phyloP scores from a whole-genome alignment of 2,113 vertebrate genomes.

The Propithecus coquereli region DNA sequence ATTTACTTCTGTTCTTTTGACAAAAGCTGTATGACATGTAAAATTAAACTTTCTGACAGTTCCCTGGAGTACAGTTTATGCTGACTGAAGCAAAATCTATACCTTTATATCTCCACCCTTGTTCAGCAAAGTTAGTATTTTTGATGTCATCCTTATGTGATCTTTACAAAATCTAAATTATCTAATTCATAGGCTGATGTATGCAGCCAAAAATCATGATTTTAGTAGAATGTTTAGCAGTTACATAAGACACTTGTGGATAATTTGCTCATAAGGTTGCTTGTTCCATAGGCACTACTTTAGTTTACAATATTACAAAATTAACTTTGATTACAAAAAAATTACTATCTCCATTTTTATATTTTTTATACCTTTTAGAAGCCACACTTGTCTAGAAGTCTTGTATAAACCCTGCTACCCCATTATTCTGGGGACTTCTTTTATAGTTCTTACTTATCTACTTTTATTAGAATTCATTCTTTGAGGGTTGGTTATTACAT shows the following conservation, averaged over 20 bases:
- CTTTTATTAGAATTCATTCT: slow-evolving; percentile 28
- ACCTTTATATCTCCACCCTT: neutral
- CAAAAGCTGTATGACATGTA: neutral
- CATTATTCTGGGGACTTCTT: neutral
- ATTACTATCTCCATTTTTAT: neutral
- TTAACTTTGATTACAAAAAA: slow-evolving; percentile 18
- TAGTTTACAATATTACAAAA: neutral
- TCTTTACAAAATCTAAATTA: slow-evolving; percentile 11
- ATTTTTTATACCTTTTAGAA: neutral
- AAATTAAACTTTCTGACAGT: neutral
- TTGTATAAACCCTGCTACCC: neutral
- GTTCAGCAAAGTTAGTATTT: slow-evolving; percentile 7
- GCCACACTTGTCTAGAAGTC: neutral
- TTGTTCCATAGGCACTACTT: neutral
- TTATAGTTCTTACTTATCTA: neutral
- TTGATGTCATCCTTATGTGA: neutral
- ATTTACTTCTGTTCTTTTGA: slow-evolving; percentile 8
- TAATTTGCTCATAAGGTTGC: neutral
- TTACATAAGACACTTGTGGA: neutral
- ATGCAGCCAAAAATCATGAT: neutral
- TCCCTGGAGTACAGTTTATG: neutral
- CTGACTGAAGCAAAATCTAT: neutral
- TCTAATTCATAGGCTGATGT: neutral
- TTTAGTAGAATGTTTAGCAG: neutral
- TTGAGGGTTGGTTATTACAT: neutral